Conservation (phyloP, 1,140 invertebrate genomes). For the Brachionus rotundiformis region DNA sequence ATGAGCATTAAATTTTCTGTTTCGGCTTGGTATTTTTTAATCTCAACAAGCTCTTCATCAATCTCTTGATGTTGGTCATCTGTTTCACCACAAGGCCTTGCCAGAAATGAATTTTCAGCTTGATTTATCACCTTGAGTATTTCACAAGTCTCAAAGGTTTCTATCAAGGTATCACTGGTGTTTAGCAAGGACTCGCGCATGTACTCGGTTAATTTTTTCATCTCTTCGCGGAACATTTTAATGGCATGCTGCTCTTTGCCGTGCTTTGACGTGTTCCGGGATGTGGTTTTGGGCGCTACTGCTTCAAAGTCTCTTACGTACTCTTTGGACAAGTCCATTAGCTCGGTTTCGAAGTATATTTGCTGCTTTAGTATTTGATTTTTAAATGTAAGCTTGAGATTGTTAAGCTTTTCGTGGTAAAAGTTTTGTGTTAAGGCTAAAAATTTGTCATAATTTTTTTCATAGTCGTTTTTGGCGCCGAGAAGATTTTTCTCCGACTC, state of each 20-base stretch:
- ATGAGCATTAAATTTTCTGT: slow-evolving; percentile 40
- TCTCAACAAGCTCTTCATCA: background rate
- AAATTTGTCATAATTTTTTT: slow-evolving; percentile 8
- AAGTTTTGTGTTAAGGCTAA: background rate
- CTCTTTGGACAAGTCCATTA: slow-evolving; percentile 43
- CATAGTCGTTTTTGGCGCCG: slow-evolving; percentile 28
- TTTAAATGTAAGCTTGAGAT: slow-evolving; percentile 18
- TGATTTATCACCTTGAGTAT: background rate
- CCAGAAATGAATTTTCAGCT: background rate
- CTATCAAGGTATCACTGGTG: slow-evolving; percentile 35
- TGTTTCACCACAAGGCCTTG: background rate
- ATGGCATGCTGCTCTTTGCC: slow-evolving; percentile 28
- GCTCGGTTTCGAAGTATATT: slow-evolving; percentile 43
- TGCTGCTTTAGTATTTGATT: slow-evolving; percentile 52
- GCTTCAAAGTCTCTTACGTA: slow-evolving; percentile 27
- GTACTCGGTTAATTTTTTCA: slow-evolving; percentile 32
- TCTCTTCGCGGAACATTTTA: slow-evolving; percentile 18
- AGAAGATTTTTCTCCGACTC: background rate
- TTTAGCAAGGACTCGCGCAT: slow-evolving; percentile 38
- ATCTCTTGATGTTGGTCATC: background rate
- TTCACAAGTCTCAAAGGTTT: slow-evolving; percentile 45
- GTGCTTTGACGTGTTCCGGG: background rate
- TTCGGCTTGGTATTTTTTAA: slow-evolving; percentile 32
- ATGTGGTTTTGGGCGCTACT: background rate
- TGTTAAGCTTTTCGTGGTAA: slow-evolving; percentile 24